phyloP scores from a whole-genome alignment of 2,888 invertebrate species.

The Heteropelma amictum region DNA sequence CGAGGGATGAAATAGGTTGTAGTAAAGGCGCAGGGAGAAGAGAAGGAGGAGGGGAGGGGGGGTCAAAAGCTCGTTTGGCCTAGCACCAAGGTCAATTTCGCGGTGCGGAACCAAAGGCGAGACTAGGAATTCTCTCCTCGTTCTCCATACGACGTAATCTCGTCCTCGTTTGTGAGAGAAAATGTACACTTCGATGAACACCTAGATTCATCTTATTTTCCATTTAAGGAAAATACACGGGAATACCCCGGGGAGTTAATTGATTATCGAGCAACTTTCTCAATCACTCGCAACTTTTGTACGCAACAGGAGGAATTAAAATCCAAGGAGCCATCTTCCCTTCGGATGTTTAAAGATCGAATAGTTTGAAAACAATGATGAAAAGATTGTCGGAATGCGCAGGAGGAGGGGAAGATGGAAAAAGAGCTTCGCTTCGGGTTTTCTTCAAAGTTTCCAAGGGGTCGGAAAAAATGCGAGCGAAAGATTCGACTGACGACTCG shows the following conservation, averaged over 20 bases:
- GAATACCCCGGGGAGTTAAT: no score
- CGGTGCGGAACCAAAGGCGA: slow-evolving; percentile 48
- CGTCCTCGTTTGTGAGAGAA: background rate
- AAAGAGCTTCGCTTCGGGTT: background rate
- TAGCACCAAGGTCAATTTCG: slow-evolving; percentile 65
- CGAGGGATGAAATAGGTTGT: slow-evolving; percentile 55
- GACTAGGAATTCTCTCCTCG: slow-evolving; percentile 12
- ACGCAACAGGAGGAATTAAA: no score
- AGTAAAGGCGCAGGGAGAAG: no score
- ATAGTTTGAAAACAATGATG: no score
- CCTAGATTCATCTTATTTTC: no score
- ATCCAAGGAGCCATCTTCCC: no score
- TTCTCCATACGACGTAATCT: background rate
- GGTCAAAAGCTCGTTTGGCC: slow-evolving; percentile 65
- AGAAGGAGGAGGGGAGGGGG: slow-evolving; percentile 35
- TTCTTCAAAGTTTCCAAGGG: background rate
- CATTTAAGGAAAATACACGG: no score
- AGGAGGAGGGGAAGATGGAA: background rate
- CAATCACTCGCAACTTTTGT: no score
- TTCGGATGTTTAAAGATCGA: no score
- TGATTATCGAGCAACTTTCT: no score
- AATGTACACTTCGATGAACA: background rate
- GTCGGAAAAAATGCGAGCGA: background rate
- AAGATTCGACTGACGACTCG: slow-evolving; percentile 4
- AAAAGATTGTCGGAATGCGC: background rate